These are phyloP conservation scores for Drosophila pegasa DNA, from an alignment of 2,888 invertebrate genomes.

Conservation along the genomic window DNA sequence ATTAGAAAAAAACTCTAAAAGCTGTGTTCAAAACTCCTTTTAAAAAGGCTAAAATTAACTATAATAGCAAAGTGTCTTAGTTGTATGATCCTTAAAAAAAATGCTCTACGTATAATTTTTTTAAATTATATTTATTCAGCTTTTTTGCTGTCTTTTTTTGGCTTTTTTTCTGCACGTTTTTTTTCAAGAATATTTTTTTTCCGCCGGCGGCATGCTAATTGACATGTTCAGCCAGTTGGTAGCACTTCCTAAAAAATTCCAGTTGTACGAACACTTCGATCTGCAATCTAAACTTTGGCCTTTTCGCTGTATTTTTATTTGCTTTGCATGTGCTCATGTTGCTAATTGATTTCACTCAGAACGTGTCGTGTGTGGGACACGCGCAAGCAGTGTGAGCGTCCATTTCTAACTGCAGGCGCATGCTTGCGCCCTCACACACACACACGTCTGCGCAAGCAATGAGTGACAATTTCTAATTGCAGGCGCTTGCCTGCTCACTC, in stretches of 20 bases:
- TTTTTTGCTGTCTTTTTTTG: not conserved
- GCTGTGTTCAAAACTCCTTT: not conserved
- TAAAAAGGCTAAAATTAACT: not conserved
- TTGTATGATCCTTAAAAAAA: slow-evolving; percentile 1
- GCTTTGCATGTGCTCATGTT: not conserved
- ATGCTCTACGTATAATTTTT: not conserved
- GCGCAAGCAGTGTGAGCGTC: not conserved
- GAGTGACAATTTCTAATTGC: not conserved
- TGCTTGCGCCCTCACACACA: not conserved
- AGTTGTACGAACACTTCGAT: slow-evolving; percentile 13
- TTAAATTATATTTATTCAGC: not conserved
- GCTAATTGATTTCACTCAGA: slow-evolving; percentile 13
- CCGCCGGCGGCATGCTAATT: slow-evolving; percentile 42
- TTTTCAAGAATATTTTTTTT: not conserved
- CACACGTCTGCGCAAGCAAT: not conserved
- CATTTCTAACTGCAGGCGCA: not conserved
- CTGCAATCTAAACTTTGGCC: slow-evolving; percentile 13
- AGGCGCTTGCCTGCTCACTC: not conserved
- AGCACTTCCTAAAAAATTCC: slow-evolving; percentile 21
- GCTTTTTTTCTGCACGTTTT: not conserved
- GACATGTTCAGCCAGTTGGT: slow-evolving; percentile 7
- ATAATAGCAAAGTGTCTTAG: not conserved
- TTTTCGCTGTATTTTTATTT: not conserved
- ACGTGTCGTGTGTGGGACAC: slow-evolving; percentile 1
- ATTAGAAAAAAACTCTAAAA: not conserved